Base-by-base conservation (phyloP, 2,888 invertebrate species). In the Pammene aurita region DNA sequence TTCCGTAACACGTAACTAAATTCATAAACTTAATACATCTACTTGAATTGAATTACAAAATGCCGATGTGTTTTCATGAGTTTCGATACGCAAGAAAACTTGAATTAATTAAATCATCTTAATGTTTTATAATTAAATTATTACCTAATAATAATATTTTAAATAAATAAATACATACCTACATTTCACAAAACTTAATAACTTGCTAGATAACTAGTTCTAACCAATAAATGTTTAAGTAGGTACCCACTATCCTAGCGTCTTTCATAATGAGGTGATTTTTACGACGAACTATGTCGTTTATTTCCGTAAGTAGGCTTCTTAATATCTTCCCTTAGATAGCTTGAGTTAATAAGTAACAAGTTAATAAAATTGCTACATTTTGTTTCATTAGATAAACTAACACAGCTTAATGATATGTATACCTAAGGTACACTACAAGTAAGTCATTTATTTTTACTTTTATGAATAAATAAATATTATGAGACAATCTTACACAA, bases 201-300 rank as follows among this genome's bases (percentile, higher is more conserved):
- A 26, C 26, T 26, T 26, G 26, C 2, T 26, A 26, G 26, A 26
- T 26, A 26, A 26, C 1, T 26, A 38, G 7, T 9, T 9, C 38
- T 38, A 38, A 1, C 5, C 6, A 48, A 48, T 16, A 9, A 48
- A 48, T 48, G 18, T 50, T 55, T 16, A 35, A 64, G 13, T 38
- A 38, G 38, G 10, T n/a, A 11, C 2, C 7, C 7, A 14, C 2
- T 18, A 11, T 50, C 41, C 38, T 54, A 16, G 14, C 35, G 7
- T 48, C 38, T 14, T 13, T 9, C 41, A 44, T 60, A 66, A 66
- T 60, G 44, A 61, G 60, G 60, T 26, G 34, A 67, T 67, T 54
- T 44, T 61, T 67, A 44, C 60, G 16, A 35, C 46, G 7, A 38
- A 67, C 18, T 67, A 61, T 61, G 52, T 60, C 46, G 35, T 67